Evolutionary conservation across 2,113 vertebrate genomes (phyloP).

Genomic region (Neomonachus schauinslandi): DNA sequence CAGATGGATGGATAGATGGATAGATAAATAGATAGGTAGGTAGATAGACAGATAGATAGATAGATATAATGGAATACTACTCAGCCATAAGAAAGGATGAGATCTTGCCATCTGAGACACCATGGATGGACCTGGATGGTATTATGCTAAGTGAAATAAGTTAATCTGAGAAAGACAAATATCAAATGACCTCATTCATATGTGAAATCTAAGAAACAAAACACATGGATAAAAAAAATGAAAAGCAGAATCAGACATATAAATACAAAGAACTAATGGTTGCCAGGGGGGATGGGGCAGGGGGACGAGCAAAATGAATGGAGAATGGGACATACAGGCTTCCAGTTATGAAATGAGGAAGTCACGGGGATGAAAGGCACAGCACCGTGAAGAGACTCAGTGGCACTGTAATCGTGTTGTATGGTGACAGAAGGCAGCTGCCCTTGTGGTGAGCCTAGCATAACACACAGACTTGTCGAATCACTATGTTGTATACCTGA

Average conservation of each 20-base stretch:
- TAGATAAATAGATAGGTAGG: no score
- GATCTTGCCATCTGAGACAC: not conserved
- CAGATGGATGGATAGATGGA: not conserved
- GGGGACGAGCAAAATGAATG: not conserved
- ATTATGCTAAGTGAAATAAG: not conserved
- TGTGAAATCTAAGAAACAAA: not conserved
- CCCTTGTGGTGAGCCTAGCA: not conserved
- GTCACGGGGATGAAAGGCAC: not conserved
- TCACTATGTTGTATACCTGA: not conserved
- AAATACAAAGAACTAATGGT: not conserved
- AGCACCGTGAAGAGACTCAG: not conserved
- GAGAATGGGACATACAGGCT: not conserved
- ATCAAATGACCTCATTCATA: not conserved
- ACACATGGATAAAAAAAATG: not conserved
- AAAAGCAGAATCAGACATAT: not conserved
- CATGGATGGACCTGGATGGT: not conserved
- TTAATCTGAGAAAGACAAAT: not conserved
- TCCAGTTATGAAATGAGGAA: not conserved
- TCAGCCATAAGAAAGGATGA: not conserved
- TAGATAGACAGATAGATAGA: no score
- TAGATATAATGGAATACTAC: not conserved
- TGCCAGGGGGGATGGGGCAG: fast-evolving
- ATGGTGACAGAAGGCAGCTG: not conserved
- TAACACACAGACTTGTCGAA: not conserved
- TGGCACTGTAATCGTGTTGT: not conserved